Conservation (phyloP, 2,888 invertebrate genomes). For the Schizaphis graminum region DNA sequence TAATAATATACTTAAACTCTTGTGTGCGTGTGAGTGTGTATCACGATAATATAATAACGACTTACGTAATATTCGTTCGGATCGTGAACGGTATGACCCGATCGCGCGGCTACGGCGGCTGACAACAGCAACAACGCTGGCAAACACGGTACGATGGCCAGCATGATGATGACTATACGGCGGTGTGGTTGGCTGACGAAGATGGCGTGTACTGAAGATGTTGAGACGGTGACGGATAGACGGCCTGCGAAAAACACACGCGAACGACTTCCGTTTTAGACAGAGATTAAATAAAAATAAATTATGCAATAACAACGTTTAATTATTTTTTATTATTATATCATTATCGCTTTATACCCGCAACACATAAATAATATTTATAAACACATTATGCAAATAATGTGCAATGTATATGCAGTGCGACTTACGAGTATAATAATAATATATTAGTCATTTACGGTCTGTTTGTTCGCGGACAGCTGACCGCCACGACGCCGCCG, state of each 20-base stretch:
- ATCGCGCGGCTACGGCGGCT: conserved; percentile 1
- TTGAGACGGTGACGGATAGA: not conserved
- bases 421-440: not conserved
- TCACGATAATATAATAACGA: conserved; percentile 15
- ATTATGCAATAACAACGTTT: not conserved
- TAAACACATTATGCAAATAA: not conserved
- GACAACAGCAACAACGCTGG: conserved; percentile 28
- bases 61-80: conserved; percentile 58
- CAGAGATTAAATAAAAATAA: not conserved
- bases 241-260: conserved; percentile 11
- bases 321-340: not conserved
- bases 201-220: not conserved
- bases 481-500: not conserved
- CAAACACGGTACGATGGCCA: conserved; percentile 56
- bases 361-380: not conserved
- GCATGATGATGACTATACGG: conserved; percentile 8
- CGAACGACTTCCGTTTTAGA: not conserved
- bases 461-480: conserved; percentile 36
- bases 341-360: not conserved
- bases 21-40: not conserved
- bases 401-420: not conserved
- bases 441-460: conserved; percentile 51
- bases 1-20: not conserved
- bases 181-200: not conserved
- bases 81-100: conserved; percentile 62